phyloP scores from a whole-genome alignment of 2,113 vertebrate genomes.

The Leiothrix lutea region DNA sequence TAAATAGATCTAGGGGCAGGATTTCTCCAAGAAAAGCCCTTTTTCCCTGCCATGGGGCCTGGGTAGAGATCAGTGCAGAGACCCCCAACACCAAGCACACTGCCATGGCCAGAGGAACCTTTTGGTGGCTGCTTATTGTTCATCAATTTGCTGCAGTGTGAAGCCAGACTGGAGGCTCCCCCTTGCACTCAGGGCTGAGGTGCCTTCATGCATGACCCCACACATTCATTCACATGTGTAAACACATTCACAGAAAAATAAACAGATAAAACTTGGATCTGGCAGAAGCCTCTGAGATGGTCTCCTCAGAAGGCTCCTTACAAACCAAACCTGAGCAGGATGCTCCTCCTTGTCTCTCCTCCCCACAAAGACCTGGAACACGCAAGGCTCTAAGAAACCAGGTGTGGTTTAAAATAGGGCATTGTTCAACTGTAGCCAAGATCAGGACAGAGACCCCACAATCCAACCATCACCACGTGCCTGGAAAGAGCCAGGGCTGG shows the following conservation, averaged over 20 bases:
- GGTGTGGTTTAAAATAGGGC: accelerated
- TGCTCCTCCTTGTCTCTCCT: not conserved
- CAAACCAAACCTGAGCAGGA: not conserved
- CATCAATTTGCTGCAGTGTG: accelerated
- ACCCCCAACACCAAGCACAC: accelerated
- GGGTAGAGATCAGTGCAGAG: not conserved
- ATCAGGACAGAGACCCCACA: not conserved
- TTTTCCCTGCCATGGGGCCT: accelerated
- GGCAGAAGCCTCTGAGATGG: not conserved
- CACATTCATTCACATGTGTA: not conserved
- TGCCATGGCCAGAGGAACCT: accelerated
- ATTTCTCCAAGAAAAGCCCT: not conserved
- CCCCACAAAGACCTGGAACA: not conserved
- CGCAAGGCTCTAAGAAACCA: not conserved
- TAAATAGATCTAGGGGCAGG: not conserved
- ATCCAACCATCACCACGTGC: not conserved
- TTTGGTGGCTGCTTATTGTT: not conserved
- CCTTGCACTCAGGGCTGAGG: not conserved
- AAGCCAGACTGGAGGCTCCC: not conserved
- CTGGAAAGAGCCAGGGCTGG: not conserved
- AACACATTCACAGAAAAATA: conserved; percentile 21
- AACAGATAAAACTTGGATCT: not conserved
- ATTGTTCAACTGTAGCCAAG: not conserved
- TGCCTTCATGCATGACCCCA: accelerated
- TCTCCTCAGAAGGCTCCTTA: not conserved